Conservation (phyloP, 2,797 vertebrate genomes). For the Melanitta fusca region DNA sequence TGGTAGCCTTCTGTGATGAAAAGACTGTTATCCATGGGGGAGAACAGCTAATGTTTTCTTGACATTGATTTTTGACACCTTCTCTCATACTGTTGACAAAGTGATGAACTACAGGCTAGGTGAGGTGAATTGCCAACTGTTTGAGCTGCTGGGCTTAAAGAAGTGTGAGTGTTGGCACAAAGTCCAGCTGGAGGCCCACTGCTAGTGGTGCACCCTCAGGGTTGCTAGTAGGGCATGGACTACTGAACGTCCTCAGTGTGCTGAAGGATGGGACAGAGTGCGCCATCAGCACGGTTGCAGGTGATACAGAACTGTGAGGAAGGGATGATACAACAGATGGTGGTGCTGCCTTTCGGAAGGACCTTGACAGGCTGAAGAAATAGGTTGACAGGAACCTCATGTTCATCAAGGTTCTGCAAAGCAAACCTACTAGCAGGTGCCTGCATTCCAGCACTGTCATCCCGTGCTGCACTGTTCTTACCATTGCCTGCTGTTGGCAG, state of each 20-base stretch:
- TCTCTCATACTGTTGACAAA: not conserved
- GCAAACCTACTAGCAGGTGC: not conserved
- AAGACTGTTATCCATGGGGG: not conserved
- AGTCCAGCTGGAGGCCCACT: not conserved
- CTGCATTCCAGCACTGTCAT: not conserved
- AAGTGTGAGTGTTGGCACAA: rapidly evolving
- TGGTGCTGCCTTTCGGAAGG: not conserved
- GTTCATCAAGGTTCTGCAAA: not conserved
- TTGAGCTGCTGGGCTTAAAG: not conserved
- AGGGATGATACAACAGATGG: rapidly evolving
- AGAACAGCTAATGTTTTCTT: not conserved
- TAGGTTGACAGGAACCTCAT: not conserved
- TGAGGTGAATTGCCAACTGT: not conserved
- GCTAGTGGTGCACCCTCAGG: not conserved
- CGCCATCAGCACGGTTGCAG: not conserved
- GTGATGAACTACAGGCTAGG: not conserved
- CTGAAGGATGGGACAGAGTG: not conserved
- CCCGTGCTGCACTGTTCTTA: rapidly evolving
- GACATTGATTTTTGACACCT: not conserved
- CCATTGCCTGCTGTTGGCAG: not conserved
- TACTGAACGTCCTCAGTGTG: not conserved
- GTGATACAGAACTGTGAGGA: not conserved
- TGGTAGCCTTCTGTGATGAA: not conserved
- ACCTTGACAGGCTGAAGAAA: not conserved
- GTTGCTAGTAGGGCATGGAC: not conserved